Evolutionary conservation across 2,797 vertebrate genomes (phyloP), one percentile per base, ranked within the genome.

Genomic region (Chaunax sp.): DNA sequence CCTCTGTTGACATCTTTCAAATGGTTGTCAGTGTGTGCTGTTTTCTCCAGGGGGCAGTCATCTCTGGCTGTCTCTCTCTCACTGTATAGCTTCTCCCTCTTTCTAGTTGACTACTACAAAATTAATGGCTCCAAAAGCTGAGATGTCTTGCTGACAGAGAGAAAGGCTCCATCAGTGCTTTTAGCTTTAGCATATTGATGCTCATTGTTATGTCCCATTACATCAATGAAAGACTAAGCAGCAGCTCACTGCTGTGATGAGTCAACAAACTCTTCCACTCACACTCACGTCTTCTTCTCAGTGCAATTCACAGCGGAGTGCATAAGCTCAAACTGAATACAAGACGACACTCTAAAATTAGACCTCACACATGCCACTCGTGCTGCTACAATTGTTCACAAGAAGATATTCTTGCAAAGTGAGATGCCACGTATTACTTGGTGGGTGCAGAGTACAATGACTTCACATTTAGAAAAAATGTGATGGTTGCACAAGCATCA

Each of bases 211-310:
- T 7, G 69, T 88, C 84, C 72, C 65, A 84, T 89, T 87, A 89
- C 83, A 89, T 87, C 80, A 86, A 83, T 74, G 69, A 77, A 84
- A 86, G 84, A 80, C 80, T 86, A 83, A 85, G 83, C 71, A 65
- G 83, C 67, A 78, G 86, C 84, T 87, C 77, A 84, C 59, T 26
- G 77, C 75, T 81, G 78, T 85, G 83, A 90, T 88, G 75, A 84
- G 75, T 82, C 82, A 83, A 88, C 72, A 86, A 89, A 83, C 82
- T 81, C 78, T 77, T 81, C 61, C 61, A 54, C 72, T 78, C 73
- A 82, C 80, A 83, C 78, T 80, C 80, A 78, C 75, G 66, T 72
- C 57, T 65, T 64, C 67, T 72, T 62, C 73, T 63, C 59, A 76
- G 67, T 63, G 58, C 63, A 70, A 83, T 75, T 82, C 83, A 80